Base-by-base conservation (phyloP, 2,888 invertebrate genomes). In the Amiota mariae region DNA sequence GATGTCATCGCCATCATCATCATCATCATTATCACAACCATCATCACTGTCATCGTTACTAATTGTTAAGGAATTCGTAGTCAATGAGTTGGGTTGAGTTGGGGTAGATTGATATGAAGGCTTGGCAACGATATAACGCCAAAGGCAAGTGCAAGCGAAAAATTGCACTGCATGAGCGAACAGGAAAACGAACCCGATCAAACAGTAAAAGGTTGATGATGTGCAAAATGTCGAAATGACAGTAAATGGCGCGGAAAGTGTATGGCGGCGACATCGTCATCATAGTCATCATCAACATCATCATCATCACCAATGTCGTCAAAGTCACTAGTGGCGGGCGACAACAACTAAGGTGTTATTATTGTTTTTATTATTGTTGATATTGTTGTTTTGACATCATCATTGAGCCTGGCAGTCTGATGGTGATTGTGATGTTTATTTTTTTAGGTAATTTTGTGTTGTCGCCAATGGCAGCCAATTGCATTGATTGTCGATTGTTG, bases 171-270 rank as follows among this genome's bases (percentile, higher is more conserved):
- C 71, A 61, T 71, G 71, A 71, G 61, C 24, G 49, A 59, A 71
- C 49, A 61, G 20, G 61, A 49, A 12, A 49, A 24, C 18, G 47
- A 11, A 24, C 18, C 9, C 67, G 15, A 36, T 36, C 36, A 36
- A 36, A 36, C 36, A 36, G 36, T 36, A 36, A 36, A 36, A 36
- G 36, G 4, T 13, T 68, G 79, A 86, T 82, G 84, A 87, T 87
- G 87, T 88, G 88, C 84, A 82, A 87, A 87, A 87, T 87, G 82
- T 82, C 82, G 80, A 87, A 87, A 82, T 88, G 87, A 82, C 87
- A 87, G 82, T 85, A 87, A 87, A 87, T 88, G 85, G 85, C 85
- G 86, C 87, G 87, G 87, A 87, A 87, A 87, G 80, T 78, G 79
- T 36, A 36, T 6, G 36, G 6, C 36, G 36, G 36, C 36, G 36